Evolutionary conservation across 2,113 vertebrate species (phyloP).

Genomic region (Promerops cafer): DNA sequence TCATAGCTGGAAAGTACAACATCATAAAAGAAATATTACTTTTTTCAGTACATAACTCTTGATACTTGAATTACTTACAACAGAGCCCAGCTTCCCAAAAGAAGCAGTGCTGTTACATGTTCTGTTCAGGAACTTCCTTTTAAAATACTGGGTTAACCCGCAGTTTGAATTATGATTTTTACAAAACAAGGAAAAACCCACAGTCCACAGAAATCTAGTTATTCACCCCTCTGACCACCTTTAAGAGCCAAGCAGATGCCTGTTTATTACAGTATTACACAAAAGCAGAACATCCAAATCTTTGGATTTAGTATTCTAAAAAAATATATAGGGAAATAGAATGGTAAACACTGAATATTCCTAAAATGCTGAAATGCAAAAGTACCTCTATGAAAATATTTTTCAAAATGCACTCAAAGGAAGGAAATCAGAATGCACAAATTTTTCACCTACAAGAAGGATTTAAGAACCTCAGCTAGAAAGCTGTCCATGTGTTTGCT

Average conservation of each 20-base stretch:
- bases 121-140: neutral
- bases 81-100: neutral
- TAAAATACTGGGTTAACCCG: neutral
- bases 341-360: neutral
- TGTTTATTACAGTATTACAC: neutral
- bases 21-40: neutral
- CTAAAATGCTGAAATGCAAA: neutral
- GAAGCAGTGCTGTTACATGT: neutral
- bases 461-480: neutral
- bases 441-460: neutral
- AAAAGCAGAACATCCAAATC: neutral
- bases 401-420: neutral
- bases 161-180: neutral
- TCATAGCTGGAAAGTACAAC: fast-evolving
- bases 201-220: neutral
- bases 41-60: neutral
- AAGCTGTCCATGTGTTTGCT: neutral
- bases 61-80: neutral
- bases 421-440: neutral
- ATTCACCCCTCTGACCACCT: neutral
- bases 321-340: neutral
- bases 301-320: neutral
- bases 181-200: neutral
- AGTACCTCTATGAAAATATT: neutral
- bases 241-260: neutral